phyloP scores from a whole-genome alignment of 2,113 vertebrate genomes.

The Tichodroma muraria region DNA sequence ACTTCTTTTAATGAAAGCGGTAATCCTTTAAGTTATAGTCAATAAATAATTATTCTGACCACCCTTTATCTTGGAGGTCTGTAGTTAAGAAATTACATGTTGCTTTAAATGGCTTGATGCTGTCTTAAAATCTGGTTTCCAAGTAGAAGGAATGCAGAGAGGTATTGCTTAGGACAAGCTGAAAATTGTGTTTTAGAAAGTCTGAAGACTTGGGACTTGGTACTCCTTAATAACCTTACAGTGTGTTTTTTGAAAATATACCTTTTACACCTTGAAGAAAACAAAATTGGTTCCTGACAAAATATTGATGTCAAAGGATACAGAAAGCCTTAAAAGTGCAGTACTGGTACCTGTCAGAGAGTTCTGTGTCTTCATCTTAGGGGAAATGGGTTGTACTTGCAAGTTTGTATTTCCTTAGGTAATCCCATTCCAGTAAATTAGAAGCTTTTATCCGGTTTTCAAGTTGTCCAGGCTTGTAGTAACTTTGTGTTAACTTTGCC shows the following conservation, averaged over 20 bases:
- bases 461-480: background rate
- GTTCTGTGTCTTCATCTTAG: background rate
- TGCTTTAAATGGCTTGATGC: background rate
- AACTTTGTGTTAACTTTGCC: constrained; percentile 21
- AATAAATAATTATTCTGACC: background rate
- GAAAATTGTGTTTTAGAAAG: background rate
- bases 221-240: background rate
- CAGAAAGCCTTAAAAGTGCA: background rate
- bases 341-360: background rate
- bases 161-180: background rate
- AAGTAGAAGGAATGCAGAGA: background rate
- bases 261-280: background rate
- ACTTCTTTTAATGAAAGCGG: background rate
- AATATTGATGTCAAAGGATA: background rate
- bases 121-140: background rate
- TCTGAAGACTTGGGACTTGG: background rate
- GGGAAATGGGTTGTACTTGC: constrained; percentile 27
- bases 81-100: background rate
- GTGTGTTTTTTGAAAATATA: background rate
- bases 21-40: background rate
- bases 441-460: background rate
- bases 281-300: background rate
- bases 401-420: constrained; percentile 8
- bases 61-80: background rate
- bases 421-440: background rate